Base-by-base conservation (phyloP, 1,140 invertebrate species). In the Heliconius nattereri region DNA sequence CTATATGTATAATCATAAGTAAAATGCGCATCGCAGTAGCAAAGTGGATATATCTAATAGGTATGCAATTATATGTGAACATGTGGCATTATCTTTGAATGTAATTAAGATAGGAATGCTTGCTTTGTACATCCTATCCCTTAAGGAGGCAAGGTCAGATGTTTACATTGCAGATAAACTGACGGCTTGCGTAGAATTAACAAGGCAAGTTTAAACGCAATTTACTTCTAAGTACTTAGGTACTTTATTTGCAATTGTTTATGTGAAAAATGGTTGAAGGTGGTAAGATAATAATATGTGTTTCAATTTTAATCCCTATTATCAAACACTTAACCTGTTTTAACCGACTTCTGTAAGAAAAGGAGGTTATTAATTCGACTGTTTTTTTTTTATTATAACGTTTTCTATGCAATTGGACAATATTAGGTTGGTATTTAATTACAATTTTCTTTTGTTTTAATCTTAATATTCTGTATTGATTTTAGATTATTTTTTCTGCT, bases 141-240 rank as follows among this genome's bases (percentile, higher is more conserved):
- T 81, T 86, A 84, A 83, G 79, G 52, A 82, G 85, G 78, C 85
- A 85, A 86, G 85, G 85, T 86, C 82, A 83, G 75, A 74, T 76
- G 81, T 86, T 84, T 83, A 86, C 85, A 86, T 86, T 86, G 85
- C 85, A 86, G 85, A 86, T 86, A 81, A 81, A 80, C 73, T 78
- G 72, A 81, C 40, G 49, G 78, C 81, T 79, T 76, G 82, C 66
- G 66, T 45, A 77, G 84, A 85, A 84, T 85, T 76, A 74, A 76
- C 81, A 84, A 85, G 82, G 76, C 76, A 74, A 54, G 45, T 60
- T 74, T 45, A 72, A 71, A 37, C 57, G 26, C 76, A 75, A 72
- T 71, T 78, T 16, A 52, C 19, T 66, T 32, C 16, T 78, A 73
- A 26, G 49, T 78, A 71, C 7, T n/a, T 77, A 35, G 32, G 32